phyloP scores from a whole-genome alignment of 2,888 invertebrate genomes.

The Pheosia gnoma region DNA sequence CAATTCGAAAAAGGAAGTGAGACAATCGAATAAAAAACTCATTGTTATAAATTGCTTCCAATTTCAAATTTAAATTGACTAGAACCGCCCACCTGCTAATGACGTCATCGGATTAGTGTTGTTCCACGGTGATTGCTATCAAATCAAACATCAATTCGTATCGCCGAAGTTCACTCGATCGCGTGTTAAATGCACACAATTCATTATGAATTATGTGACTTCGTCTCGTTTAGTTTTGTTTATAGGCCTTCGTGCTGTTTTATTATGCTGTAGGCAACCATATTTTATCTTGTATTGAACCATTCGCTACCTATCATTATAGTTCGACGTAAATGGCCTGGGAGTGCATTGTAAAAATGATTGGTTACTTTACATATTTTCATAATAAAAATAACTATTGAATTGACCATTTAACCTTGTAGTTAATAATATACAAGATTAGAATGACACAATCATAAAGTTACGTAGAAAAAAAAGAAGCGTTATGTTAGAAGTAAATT shows the following conservation, averaged over 20 bases:
- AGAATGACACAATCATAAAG: neutral
- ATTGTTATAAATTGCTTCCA: conserved; percentile 30
- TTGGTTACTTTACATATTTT: neutral
- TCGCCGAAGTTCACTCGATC: conserved; percentile 54
- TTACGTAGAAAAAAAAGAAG: too few species aligned
- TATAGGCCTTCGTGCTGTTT: conserved; percentile 67
- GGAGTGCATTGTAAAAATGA: conserved; percentile 13
- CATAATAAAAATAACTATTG: neutral
- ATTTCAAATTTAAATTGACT: conserved; percentile 51
- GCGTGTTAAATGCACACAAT: conserved; percentile 75
- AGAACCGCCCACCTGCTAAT: conserved; percentile 50
- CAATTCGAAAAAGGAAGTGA: conserved; percentile 37
- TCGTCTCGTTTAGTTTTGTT: conserved; percentile 75
- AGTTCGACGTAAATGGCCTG: conserved; percentile 30
- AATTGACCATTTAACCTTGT: neutral
- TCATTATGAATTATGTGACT: conserved; percentile 73
- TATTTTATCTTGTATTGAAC: conserved; percentile 52
- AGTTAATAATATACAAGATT: neutral
- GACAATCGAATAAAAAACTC: conserved; percentile 37
- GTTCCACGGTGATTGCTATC: conserved; percentile 49
- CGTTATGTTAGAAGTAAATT: too few species aligned
- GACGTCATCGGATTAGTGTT: conserved; percentile 61
- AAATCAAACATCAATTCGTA: conserved; percentile 57
- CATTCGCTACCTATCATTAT: conserved; percentile 40
- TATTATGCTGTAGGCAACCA: conserved; percentile 50